A percentile compares a stretch with the other conserved stretches of the same genome.
Evolutionary conservation across 64 coral and sea anemone species (phyloP).

Genomic region (Porites australiensis): DNA sequence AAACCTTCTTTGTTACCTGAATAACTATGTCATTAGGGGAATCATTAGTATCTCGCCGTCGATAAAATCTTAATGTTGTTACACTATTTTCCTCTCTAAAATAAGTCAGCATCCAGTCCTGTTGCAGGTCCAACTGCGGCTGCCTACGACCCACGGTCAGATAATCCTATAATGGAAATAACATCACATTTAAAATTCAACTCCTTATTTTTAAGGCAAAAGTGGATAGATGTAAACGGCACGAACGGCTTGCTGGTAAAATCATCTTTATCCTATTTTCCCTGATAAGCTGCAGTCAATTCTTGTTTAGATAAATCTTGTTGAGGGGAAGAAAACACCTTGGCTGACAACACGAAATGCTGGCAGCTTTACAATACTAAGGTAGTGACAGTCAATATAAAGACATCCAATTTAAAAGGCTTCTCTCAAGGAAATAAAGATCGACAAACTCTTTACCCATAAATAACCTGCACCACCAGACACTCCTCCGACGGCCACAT

Average conservation of each 20-base stretch:
- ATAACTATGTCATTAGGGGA: background rate
- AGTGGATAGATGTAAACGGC: too few species aligned
- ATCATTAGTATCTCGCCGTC: background rate
- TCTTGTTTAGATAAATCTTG: too few species aligned
- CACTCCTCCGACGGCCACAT: background rate
- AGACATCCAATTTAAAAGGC: background rate
- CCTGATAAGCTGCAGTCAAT: too few species aligned
- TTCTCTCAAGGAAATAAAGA: background rate
- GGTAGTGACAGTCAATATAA: background rate
- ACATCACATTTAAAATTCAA: too few species aligned
- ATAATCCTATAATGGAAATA: background rate
- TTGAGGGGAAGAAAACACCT: too few species aligned
- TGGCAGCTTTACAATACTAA: background rate
- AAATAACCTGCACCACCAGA: background rate
- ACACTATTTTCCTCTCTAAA: conserved; percentile 3
- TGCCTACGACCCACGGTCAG: background rate
- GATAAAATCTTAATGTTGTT: conserved; percentile 18
- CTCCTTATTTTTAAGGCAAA: too few species aligned
- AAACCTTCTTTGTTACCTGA: background rate
- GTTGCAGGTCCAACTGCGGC: background rate
- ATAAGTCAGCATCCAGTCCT: conserved; percentile 21
- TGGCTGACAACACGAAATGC: too few species aligned
- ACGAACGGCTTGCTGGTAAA: too few species aligned
- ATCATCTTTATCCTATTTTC: too few species aligned
- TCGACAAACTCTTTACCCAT: background rate